These are phyloP conservation scores for Rhizomys pruinosus DNA, from an alignment of 2,113 vertebrate genomes.

Conservation along the genomic window DNA sequence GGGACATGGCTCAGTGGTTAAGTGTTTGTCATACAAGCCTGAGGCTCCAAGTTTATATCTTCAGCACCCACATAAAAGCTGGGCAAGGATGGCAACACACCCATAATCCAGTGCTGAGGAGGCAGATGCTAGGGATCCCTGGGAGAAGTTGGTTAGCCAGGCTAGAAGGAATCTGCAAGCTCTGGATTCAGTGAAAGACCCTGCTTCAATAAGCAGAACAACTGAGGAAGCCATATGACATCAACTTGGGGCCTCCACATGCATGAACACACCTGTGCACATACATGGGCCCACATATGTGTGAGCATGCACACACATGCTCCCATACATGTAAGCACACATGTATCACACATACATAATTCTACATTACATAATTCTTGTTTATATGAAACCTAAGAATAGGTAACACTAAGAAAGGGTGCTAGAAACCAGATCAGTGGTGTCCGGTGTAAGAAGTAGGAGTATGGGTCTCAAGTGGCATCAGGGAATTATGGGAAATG, in stretches of 20 bases:
- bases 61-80: neutral
- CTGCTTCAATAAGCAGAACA: neutral
- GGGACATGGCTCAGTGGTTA: too few relatives aligned
- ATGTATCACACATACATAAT: neutral
- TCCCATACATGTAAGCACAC: too few relatives aligned
- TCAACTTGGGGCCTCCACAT: neutral
- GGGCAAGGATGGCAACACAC: neutral
- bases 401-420: neutral
- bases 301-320: neutral
- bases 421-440: neutral
- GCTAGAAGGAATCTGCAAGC: neutral
- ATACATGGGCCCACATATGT: too few relatives aligned
- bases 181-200: neutral
- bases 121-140: neutral
- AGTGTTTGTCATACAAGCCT: neutral
- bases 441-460: neutral
- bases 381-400: neutral
- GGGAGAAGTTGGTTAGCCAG: neutral
- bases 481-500: neutral
- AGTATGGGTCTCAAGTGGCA: neutral
- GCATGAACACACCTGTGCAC: neutral
- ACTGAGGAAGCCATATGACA: neutral
- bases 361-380: neutral
- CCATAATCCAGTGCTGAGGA: neutral
- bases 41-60: neutral